Base-by-base conservation (phyloP, 2,113 vertebrate genomes). In the Petrocephalus microphthalmus region DNA sequence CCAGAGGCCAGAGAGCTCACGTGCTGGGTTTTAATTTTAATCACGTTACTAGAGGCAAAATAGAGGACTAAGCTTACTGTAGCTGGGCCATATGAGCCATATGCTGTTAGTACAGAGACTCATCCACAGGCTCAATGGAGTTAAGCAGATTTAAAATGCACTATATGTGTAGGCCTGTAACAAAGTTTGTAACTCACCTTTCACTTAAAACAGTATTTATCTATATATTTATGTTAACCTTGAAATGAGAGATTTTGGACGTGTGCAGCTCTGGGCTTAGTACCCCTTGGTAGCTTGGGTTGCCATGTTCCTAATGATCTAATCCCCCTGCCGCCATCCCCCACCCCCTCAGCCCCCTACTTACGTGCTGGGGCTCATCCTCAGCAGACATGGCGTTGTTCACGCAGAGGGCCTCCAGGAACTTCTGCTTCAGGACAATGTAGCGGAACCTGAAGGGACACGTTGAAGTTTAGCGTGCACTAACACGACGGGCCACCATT, bases 381-480 rank as follows among this genome's bases (percentile, higher is more conserved):
- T 96, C 96, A 17, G 97, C 97, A 91, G 98, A 98, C 96, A 99
- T 97, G 1, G 98, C 98, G 54, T 99, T 99, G 94, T 99, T 99
- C 89, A 99, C 98, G 94, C 97, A 99, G n/a, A 99, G 95, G 53
- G 98, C 98, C 94, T 99, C 98, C 91, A 99, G 94, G 94, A 99
- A 99, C 93, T 97, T 99, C 95, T 99, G 98, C 93, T 98, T 99
- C 92, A 99, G 93, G 88, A 99, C 95, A 89, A 99, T 97, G 92
- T 98, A 99, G 53, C 97, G 97, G 93, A 99, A 99, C 89, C 98
- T 99, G 93, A 89, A 90, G 90, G 37, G 90, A 94, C 0, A 91
- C 84, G 15, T 2, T 17, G 82, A 19, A 78, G 29, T 37, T 42
- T 78, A 37, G 25, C 17, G 71, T 37, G 25, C 71, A 78, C 17